Base-by-base conservation (phyloP, 2,113 vertebrate species). In the Cranoglanis bouderius region DNA sequence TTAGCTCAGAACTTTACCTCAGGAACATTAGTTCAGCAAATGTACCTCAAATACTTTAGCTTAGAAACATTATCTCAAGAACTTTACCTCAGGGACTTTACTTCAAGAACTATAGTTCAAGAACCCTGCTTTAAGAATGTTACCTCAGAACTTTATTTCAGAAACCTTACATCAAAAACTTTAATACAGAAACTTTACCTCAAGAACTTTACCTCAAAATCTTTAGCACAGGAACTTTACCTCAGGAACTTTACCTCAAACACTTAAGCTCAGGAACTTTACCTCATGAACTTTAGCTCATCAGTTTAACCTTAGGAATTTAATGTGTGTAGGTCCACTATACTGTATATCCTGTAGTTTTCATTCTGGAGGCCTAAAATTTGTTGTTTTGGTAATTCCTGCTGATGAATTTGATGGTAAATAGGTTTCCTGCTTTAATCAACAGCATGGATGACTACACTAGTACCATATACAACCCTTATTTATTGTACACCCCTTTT, bases 401-500 rank as follows among this genome's bases (percentile, higher is more conserved):
- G 65, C n/a, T 6, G 6, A 38, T 70, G 38, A 24, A 38, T 35
- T 70, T 70, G 16, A 70, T 4, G 16, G 6, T 70, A 70, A 70
- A 70, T 67, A 72, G 18, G 18, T 72, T 72, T 18, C 18, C 21
- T 72, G 35, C 6, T 72, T 72, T 72, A 19, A 72, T 40, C 35
- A 72, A 40, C 70, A 40, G 35, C 70, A 72, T 72, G 70, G 70
- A 40, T 72, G 70, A 72, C 70, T 38, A 72, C 70, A 72, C 35
- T 72, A 40, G 70, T 40, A 72, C 70, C 32, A 38, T 38, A 72
- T 38, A 72, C 67, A 72, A 38, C 67, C 67, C 67, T 38, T 72
- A 72, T 72, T 72, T 72, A 72, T 72, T 38, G 67, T 72, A 72
- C 6, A 72, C 67, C 67, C n/a, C 29, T 1, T 72, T 38, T 38